Percentiles rank a stretch among this genome's conserved stretches.
Evolutionary conservation across 2,797 vertebrate species (phyloP).

Genomic region (Calcarius lapponicus): DNA sequence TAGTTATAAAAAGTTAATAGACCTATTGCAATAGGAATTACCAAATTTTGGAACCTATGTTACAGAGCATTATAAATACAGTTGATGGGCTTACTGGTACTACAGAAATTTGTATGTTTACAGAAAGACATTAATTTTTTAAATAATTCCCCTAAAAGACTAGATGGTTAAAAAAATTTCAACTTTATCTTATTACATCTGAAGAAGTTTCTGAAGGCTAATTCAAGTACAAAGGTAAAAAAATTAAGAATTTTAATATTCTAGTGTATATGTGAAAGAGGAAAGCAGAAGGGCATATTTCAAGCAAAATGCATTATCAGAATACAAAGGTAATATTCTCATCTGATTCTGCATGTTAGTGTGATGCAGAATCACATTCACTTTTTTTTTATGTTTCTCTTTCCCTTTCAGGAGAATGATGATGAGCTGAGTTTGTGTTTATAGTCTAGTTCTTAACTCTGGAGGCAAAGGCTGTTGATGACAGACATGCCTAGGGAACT

Average conservation of each 20-base stretch:
- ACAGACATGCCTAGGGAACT: neutral
- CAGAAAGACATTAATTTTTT: neutral
- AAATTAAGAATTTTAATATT: neutral
- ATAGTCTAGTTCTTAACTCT: neutral
- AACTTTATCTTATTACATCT: neutral
- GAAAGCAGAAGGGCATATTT: neutral
- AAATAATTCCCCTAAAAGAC: neutral
- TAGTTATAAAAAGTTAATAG: neutral
- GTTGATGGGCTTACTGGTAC: neutral
- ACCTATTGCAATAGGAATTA: neutral
- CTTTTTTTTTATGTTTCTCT: neutral
- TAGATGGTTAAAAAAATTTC: neutral
- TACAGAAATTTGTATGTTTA: neutral
- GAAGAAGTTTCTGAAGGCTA: neutral
- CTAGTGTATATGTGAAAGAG: neutral
- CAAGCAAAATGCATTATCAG: neutral
- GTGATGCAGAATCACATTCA: neutral
- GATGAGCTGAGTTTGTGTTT: slow-evolving; percentile 10
- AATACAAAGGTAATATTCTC: neutral
- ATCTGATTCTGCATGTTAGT: neutral
- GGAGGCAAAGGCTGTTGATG: neutral
- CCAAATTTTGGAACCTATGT: neutral
- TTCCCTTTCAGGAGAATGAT: slow-evolving; percentile 33
- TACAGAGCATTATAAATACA: neutral
- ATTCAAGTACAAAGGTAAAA: neutral